Base-by-base conservation (phyloP, 1,140 invertebrate species). In the Diprion similis region DNA sequence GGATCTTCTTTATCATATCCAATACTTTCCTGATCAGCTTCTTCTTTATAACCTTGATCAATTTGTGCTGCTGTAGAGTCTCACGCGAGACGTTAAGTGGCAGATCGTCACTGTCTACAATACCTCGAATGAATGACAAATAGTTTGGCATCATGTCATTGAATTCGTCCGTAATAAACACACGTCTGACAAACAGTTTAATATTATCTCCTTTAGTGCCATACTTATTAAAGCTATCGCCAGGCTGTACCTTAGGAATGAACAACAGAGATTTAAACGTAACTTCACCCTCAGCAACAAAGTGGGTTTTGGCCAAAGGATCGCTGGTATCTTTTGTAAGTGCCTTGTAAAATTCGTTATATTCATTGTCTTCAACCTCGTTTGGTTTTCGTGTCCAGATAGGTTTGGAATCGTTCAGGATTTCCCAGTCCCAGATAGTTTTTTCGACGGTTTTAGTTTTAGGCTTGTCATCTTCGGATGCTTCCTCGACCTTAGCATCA, bases 111-210 rank as follows among this genome's bases (percentile, higher is more conserved):
- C 97, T 98, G 88, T 99, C 99, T 45, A 99, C 98, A 75, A 99
- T 95, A 81, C 99, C 99, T 78, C 94, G 92, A 71, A 99, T 92
- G 84, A 99, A 99, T 69, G 91, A 94, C 75, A 99, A 89, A 85
- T 99, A 99, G 85, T 97, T 99, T 69, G 99, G 99, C 94, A 99
- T 97, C 94, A 99, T 97, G 83, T 99, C 98, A 83, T 97, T 97
- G 89, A 99, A 99, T 89, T 99, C 97, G 81, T 99, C 98, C 15
- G 98, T 99, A 86, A 99, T 99, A 87, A 99, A 99, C 15, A 99
- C 98, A 74, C 98, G 90, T 77, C 98, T 91, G 13, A 99, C 98
- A 84, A 97, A 99, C 48, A 99, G 89, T 89, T 99, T 99, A 79
- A 99, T 99, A 85, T 98, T 96, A 84, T 99, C 97, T 2, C 94